phyloP scores from a whole-genome alignment of 2,888 invertebrate species.

The Nebria brevicollis region DNA sequence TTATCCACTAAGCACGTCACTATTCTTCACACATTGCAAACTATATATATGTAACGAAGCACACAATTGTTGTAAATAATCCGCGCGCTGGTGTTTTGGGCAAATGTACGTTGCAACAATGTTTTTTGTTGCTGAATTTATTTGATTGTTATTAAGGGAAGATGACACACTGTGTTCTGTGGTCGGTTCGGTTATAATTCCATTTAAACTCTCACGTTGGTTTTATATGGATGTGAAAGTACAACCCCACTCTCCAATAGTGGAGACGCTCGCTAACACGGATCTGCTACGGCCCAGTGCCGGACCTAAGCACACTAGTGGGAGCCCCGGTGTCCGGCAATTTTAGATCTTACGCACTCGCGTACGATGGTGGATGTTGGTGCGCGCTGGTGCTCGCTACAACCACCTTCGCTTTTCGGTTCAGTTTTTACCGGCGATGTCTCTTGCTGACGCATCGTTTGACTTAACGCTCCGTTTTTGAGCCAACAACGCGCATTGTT shows the following conservation, averaged over 20 bases:
- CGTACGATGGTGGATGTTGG: neutral
- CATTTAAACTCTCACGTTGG: conserved; percentile 62
- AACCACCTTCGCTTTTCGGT: conserved; percentile 46
- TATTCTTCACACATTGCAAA: conserved; percentile 42
- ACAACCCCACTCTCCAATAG: conserved; percentile 59
- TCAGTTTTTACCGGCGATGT: conserved; percentile 38
- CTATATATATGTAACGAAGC: conserved; percentile 33
- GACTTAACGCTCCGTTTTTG: conserved; percentile 36
- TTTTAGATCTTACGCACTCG: conserved; percentile 6
- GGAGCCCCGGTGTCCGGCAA: conserved; percentile 18
- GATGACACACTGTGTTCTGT: conserved; percentile 19
- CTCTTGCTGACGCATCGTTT: conserved; percentile 31
- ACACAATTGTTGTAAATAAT: conserved; percentile 16
- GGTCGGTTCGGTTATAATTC: conserved; percentile 55
- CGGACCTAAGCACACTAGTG: conserved; percentile 19
- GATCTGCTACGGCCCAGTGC: conserved; percentile 28
- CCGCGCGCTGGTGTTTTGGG: neutral
- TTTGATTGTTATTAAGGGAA: conserved; percentile 9
- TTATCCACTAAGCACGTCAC: conserved; percentile 22
- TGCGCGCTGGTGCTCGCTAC: neutral
- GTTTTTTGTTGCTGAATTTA: neutral
- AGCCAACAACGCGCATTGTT: conserved; percentile 22
- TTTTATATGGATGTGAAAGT: conserved; percentile 65
- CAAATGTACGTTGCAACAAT: conserved; percentile 36
- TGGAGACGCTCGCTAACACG: conserved; percentile 52